These are phyloP conservation scores for Keiferia lycopersicella DNA, from an alignment of 2,888 invertebrate species.

Conservation along the genomic window DNA sequence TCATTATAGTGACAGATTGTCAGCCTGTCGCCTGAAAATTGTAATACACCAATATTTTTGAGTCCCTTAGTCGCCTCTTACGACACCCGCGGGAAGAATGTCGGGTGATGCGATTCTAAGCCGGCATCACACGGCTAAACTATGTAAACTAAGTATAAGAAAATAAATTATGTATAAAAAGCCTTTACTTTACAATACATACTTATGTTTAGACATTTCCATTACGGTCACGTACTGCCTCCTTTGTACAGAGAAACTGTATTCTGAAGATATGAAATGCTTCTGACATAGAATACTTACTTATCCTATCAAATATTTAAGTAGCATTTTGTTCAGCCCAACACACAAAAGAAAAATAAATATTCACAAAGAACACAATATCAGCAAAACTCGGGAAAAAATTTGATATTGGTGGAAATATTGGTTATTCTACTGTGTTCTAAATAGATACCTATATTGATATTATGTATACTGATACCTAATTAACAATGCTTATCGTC, in stretches of 20 bases:
- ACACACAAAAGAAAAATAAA: background rate
- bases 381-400: slow-evolving; percentile 6
- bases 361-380: background rate
- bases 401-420: background rate
- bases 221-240: background rate
- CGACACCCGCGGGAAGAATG: no score
- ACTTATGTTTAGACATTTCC: background rate
- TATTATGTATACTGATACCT: no score
- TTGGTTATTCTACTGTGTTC: background rate
- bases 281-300: background rate
- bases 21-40: no score
- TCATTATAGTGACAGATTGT: no score
- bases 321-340: background rate
- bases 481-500: no score
- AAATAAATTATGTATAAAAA: no score
- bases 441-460: background rate
- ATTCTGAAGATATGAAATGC: background rate
- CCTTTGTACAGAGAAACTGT: background rate
- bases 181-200: background rate
- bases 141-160: no score
- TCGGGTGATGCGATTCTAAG: no score
- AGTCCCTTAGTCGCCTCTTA: no score
- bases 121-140: no score
- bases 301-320: slow-evolving; percentile 3
- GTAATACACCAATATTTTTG: no score